A percentile compares a stretch with the other conserved stretches of the same genome.
Conservation (phyloP, 2,888 invertebrate species). For the Mamestra brassicae region DNA sequence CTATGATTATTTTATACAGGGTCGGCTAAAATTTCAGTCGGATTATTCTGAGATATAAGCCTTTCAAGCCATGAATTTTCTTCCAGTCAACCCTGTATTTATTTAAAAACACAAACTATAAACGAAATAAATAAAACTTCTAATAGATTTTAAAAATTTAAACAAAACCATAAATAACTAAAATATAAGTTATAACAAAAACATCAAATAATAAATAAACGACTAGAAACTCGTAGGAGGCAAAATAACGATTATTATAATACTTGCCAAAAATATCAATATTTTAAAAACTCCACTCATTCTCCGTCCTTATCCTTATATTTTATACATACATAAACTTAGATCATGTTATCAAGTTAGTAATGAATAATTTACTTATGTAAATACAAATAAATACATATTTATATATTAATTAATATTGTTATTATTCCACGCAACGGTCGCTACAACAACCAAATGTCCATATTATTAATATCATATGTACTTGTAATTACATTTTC, state of each 20-base stretch:
- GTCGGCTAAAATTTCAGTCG: neutral
- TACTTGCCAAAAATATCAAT: constrained; percentile 9
- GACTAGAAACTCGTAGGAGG: constrained; percentile 52
- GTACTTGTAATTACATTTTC: constrained; percentile 1
- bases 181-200: constrained; percentile 32
- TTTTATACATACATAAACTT: constrained; percentile 17
- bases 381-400: constrained; percentile 45
- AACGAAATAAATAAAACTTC: constrained; percentile 42
- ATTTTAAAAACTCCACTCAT: constrained; percentile 10
- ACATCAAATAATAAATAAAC: constrained; percentile 43
- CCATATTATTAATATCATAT: constrained; percentile 2
- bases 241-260: constrained; percentile 26
- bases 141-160: constrained; percentile 35
- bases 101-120: neutral
- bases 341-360: constrained; percentile 40
- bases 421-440: constrained; percentile 16
- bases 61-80: neutral
- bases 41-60: neutral
- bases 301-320: neutral
- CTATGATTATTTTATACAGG: constrained; percentile 21
- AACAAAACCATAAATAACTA: constrained; percentile 43
- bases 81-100: constrained; percentile 9
- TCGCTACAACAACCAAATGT: neutral
- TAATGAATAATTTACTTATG: constrained; percentile 39
- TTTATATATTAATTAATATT: constrained; percentile 15